Evolutionary conservation across 2,797 vertebrate genomes (phyloP).

Genomic region (Nyctibius grandis): DNA sequence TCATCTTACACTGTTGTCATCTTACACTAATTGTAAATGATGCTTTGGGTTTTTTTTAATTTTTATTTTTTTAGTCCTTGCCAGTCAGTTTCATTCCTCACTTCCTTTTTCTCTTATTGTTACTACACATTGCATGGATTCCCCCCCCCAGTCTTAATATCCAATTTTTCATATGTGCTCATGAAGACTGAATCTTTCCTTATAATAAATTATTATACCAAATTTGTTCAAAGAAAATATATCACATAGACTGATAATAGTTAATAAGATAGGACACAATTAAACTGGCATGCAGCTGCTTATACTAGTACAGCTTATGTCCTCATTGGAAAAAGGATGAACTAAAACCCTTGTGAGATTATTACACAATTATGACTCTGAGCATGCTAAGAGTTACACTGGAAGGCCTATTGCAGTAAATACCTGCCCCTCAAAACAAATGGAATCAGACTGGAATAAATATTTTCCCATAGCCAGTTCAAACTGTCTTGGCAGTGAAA

Average conservation of each 20-base stretch:
- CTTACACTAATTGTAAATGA: neutral
- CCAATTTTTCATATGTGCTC: fast-evolving
- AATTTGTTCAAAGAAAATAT: neutral
- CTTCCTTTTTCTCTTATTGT: neutral
- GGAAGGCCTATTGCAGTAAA: neutral
- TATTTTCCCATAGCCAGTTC: neutral
- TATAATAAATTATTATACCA: no score
- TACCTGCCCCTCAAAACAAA: neutral
- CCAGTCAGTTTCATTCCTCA: neutral
- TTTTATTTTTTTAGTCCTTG: neutral
- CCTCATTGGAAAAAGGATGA: neutral
- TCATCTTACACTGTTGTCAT: neutral
- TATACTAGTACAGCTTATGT: neutral
- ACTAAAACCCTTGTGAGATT: neutral
- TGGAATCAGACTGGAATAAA: neutral
- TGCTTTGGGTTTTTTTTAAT: neutral
- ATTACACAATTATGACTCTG: neutral
- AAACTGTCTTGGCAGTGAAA: neutral
- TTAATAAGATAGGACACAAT: neutral
- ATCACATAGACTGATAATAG: neutral
- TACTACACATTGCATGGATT: neutral
- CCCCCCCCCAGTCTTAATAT: fast-evolving
- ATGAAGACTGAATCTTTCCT: neutral
- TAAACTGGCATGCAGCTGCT: neutral
- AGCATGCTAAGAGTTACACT: neutral